Base-by-base conservation (phyloP, 2,888 invertebrate genomes). In the Agrotis clavis region DNA sequence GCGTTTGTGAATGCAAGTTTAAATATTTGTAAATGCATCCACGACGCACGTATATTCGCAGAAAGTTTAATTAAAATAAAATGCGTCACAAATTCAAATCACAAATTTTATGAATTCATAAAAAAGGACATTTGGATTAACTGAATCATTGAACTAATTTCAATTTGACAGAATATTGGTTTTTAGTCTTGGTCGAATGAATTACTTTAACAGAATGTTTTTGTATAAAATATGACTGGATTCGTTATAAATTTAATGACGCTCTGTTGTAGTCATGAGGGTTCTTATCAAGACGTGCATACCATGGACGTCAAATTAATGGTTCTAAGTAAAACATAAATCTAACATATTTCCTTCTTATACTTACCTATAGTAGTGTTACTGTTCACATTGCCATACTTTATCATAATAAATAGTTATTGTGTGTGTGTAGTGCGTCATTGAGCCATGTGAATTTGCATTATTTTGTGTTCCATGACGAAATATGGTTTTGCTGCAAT, bases 101-200 rank as follows among this genome's bases (percentile, higher is more conserved):
- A 35, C 35, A 0, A 35, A 7, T 35, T 5, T 30, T 7, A 35
- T 35, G 7, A 35, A 35, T 35, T 35, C 35, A 7, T 35, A 1
- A 7, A 35, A 35, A 35, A 30, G 18, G 18, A 25, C 0, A 25
- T 18, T 30, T 30, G 14, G 18, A 35, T 5, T 68, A 18, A 47
- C 18, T 47, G 35, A 69, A 67, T 48, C 68, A 25, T 50, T 70
- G 0, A 41, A 70, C 6, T 50, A n/a, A 50, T 70, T 59, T 18
- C 4, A 64, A 21, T 21, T 50, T 70, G 14, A 14, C 21, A 25
- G n/a, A 50, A 25, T 6, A 21, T n/a, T 35, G 18, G 11, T 9
- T 48, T 48, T 13, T 16, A 0, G 18, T 14, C 6, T 14, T 11
- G 6, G 11, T 21, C 5, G 5, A 68, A 35, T 0, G 3, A 13